Evolutionary conservation across 2,888 invertebrate species (phyloP), one percentile per base, ranked within the genome.

Genomic region (Aporophyla lueneburgensis): DNA sequence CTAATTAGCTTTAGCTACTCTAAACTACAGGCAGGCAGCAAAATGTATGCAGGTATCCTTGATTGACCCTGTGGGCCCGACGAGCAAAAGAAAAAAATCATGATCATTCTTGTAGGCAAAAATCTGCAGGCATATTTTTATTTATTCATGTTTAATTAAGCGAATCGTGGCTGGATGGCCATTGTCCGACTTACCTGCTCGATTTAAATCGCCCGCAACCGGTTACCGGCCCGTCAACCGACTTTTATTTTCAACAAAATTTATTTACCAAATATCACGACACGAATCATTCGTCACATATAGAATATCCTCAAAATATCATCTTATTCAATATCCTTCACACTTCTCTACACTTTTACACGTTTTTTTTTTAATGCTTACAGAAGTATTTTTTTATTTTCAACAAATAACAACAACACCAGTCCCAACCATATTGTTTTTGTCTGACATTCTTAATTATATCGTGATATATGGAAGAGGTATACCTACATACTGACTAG

Each of bases 91-190:
- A 80, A 76, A 83, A 85, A 75, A 84, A 63, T 27, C 76, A 70
- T 77, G 76, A 73, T 81, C 77, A 83, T 80, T 83, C 72, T 86
- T 86, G 78, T 80, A 80, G 71, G 77, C 74, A 86, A 89, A 87
- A 86, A 79, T 85, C 68, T 83, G 72, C 83, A 83, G 78, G 70
- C 81, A 84, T 76, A 79, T 89, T 91, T 90, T 93, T 92, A 93
- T 94, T 94, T 94, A 92, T 93, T 94, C 93, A 92, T 94, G 93
- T 94, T 94, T 95, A 95, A 95, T 95, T 95, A 95, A 95, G 92
- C 91, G 94, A 93, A 94, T 94, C 94, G 94, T 93, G 93, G 92
- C 91, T 91, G 91, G 93, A 93, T 93, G 93, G 92, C 94, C 94
- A 95, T 95, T 95, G 95, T 95, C 94, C 93, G 91, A 94, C 95